phyloP scores from a whole-genome alignment of 1,140 invertebrate genomes.

The Drosophila serrata region DNA sequence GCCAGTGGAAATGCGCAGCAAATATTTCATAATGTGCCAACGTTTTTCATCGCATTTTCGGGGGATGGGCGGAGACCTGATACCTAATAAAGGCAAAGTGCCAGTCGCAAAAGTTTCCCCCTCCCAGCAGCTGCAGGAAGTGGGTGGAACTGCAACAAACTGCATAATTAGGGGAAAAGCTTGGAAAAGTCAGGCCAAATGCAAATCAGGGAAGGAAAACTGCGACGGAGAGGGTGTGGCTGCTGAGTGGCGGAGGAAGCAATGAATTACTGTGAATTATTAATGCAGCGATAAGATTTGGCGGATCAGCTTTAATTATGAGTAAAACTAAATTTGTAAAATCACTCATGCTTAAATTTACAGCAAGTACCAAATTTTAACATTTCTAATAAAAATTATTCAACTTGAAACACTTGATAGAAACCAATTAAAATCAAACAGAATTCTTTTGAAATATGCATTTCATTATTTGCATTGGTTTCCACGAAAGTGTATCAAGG shows the following conservation, averaged over 20 bases:
- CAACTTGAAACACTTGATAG: background rate
- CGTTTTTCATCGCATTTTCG: conserved; percentile 38
- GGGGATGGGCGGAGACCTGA: conserved; percentile 4
- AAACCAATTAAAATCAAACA: conserved; percentile 4
- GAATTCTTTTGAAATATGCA: conserved; percentile 12
- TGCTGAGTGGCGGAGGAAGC: conserved; percentile 13
- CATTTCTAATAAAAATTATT: background rate
- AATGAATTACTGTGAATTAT: conserved; percentile 47
- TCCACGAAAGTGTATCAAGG: conserved; percentile 14
- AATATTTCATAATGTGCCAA: conserved; percentile 54
- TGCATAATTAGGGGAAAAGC: conserved; percentile 64
- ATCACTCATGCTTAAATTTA: background rate
- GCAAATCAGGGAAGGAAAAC: conserved; percentile 50
- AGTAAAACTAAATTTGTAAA: background rate
- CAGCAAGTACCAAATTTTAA: background rate
- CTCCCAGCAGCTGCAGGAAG: conserved; percentile 2
- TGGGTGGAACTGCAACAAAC: conserved; percentile 16
- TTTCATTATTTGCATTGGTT: conserved; percentile 5
- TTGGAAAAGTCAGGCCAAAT: conserved; percentile 44
- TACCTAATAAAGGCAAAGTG: conserved; percentile 53
- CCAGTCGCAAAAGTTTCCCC: conserved; percentile 43
- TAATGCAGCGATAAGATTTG: conserved; percentile 33
- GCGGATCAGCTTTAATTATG: background rate
- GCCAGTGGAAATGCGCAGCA: conserved; percentile 27
- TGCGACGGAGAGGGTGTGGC: background rate